A percentile compares a stretch with the other conserved stretches of the same genome.
Evolutionary conservation across 2,888 invertebrate species (phyloP).

Genomic region (Dyspetes luteomarginatus): DNA sequence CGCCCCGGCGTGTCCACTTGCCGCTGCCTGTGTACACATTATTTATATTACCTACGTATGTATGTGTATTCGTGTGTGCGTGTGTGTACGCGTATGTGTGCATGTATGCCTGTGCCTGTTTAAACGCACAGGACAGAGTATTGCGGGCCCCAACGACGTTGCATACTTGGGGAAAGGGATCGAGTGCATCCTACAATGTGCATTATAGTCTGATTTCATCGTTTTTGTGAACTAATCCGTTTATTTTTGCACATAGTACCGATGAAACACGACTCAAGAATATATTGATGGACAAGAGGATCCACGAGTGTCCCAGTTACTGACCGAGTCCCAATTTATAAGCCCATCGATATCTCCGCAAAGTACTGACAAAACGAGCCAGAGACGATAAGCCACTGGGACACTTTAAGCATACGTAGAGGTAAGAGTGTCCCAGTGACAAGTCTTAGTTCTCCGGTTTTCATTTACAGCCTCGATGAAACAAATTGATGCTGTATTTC

Average conservation of each 20-base stretch:
- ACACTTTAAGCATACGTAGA: no score
- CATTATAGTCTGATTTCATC: slow-evolving; percentile 38
- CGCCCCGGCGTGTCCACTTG: slow-evolving; percentile 66
- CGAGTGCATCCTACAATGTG: slow-evolving; percentile 43
- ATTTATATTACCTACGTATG: slow-evolving; percentile 43
- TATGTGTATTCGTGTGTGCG: slow-evolving; percentile 18
- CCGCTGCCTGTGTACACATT: slow-evolving; percentile 61
- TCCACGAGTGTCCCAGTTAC: background rate
- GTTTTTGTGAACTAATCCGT: slow-evolving; percentile 22
- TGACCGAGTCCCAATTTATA: background rate
- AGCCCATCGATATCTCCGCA: background rate
- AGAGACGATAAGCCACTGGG: no score
- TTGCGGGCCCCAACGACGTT: slow-evolving; percentile 66
- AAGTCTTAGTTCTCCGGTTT: no score
- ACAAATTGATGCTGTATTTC: no score
- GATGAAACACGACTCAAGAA: background rate
- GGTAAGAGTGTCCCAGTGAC: no score
- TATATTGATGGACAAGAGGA: background rate
- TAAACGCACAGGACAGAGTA: slow-evolving; percentile 29
- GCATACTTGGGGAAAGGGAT: slow-evolving; percentile 14
- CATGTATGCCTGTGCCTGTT: background rate
- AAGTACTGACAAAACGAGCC: no score
- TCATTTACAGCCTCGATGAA: no score
- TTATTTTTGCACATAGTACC: slow-evolving; percentile 23
- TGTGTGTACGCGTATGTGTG: background rate